Percentiles rank a stretch among this genome's conserved stretches.
These are phyloP conservation scores for Apocrypta bakeri DNA, from an alignment of 1,140 invertebrate species.

Conservation along the genomic window DNA sequence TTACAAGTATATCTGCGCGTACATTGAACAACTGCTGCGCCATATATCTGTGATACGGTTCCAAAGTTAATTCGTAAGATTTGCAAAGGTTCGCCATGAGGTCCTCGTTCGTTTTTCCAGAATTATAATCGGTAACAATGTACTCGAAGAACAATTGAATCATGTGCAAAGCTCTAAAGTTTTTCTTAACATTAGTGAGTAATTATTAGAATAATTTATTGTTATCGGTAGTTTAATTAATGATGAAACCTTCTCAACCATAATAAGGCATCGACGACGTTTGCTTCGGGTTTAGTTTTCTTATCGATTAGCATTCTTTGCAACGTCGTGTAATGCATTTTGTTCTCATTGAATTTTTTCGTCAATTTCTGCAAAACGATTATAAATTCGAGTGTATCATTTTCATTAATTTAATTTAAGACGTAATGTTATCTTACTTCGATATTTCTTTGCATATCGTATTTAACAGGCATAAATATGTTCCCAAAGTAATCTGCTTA, in stretches of 20 bases:
- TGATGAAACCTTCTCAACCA: slow-evolving; percentile 86
- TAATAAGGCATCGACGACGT: slow-evolving; percentile 78
- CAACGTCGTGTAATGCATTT: slow-evolving; percentile 76
- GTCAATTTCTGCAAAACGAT: slow-evolving; percentile 78
- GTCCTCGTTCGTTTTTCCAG: slow-evolving; percentile 72
- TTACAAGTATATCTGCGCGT: slow-evolving; percentile 55
- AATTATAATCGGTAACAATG: slow-evolving; percentile 74
- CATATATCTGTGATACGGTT: slow-evolving; percentile 81
- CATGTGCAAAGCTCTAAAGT: slow-evolving; percentile 78
- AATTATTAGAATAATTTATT: neutral
- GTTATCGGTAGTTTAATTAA: neutral
- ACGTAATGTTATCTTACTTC: slow-evolving; percentile 74
- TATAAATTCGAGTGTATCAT: slow-evolving; percentile 41
- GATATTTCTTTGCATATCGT: slow-evolving; percentile 84
- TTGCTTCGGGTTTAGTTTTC: slow-evolving; percentile 69
- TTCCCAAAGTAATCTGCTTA: slow-evolving; percentile 81
- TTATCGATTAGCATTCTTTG: slow-evolving; percentile 81
- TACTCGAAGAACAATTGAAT: slow-evolving; percentile 77
- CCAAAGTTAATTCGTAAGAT: slow-evolving; percentile 79
- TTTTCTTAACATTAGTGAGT: too few species aligned
- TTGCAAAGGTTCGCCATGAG: slow-evolving; percentile 76
- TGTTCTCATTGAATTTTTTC: slow-evolving; percentile 75
- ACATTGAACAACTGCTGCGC: slow-evolving; percentile 80
- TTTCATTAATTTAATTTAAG: neutral
- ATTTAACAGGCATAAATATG: slow-evolving; percentile 81